phyloP scores from a whole-genome alignment of 2,113 vertebrate species.

The Triplophysa tibetana region DNA sequence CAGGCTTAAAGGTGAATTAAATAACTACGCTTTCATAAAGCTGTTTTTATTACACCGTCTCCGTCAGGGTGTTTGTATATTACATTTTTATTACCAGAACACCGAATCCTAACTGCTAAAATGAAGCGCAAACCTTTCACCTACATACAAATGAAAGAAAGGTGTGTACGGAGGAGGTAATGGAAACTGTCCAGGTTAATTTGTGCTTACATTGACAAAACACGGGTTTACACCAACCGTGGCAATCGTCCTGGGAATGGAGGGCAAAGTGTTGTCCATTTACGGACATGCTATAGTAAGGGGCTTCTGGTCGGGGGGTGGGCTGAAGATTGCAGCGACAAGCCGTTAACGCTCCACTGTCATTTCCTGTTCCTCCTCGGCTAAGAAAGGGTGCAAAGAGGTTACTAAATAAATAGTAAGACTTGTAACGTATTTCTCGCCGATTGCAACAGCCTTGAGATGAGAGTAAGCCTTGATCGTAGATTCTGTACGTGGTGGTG shows the following conservation, averaged over 20 bases:
- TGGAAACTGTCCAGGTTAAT: slow-evolving; percentile 44
- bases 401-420: slow-evolving; percentile 16
- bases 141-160: slow-evolving; percentile 18
- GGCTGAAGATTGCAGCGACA: slow-evolving; percentile 38
- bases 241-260: slow-evolving; percentile 36
- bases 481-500: not conserved
- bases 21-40: not conserved
- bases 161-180: slow-evolving; percentile 17
- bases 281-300: slow-evolving; percentile 31
- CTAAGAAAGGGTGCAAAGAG: slow-evolving; percentile 24
- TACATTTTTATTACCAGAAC: not conserved
- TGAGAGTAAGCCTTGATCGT: not conserved
- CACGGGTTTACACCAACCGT: slow-evolving; percentile 6
- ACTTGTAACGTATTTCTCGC: not conserved
- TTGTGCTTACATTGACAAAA: slow-evolving; percentile 48
- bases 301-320: slow-evolving; percentile 4
- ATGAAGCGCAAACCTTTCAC: slow-evolving; percentile 13
- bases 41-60: not conserved
- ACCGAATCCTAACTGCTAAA: not conserved
- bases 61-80: not conserved
- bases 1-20: not conserved
- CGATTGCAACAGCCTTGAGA: not conserved
- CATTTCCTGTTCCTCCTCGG: slow-evolving; percentile 46
- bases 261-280: slow-evolving; percentile 44
- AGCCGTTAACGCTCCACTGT: slow-evolving; percentile 52